Conservation (phyloP, 1,140 invertebrate species). For the Dendroctonus valens region DNA sequence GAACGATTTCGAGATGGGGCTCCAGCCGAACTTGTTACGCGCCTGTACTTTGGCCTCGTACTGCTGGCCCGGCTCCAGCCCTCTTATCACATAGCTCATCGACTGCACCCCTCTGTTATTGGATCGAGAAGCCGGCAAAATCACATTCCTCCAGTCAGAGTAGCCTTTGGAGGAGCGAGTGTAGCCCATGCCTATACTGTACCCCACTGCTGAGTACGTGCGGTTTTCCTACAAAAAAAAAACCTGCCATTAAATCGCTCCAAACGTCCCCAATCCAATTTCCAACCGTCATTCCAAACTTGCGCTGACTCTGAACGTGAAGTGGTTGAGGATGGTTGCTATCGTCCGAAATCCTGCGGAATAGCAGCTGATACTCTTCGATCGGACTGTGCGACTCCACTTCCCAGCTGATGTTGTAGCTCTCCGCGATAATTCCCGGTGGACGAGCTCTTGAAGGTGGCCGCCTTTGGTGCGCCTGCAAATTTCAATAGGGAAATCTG, state of each 20-base stretch:
- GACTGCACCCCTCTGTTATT: constrained; percentile 51
- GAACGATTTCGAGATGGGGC: constrained; percentile 58
- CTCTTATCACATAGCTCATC: constrained; percentile 61
- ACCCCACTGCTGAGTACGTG: constrained; percentile 41
- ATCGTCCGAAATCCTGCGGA: constrained; percentile 59
- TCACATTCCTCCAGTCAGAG: constrained; percentile 61
- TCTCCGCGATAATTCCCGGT: constrained; percentile 61
- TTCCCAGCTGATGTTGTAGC: constrained; percentile 67
- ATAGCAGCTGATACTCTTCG: constrained; percentile 64
- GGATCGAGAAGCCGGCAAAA: constrained; percentile 54
- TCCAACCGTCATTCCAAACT: constrained; percentile 28
- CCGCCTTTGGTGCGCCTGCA: constrained; percentile 59
- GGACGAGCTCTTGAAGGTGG: constrained; percentile 61
- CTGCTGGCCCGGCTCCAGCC: constrained; percentile 57
- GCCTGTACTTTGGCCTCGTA: constrained; percentile 65
- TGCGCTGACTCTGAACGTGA: constrained; percentile 50
- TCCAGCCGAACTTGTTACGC: constrained; percentile 64
- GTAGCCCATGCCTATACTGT: constrained; percentile 42
- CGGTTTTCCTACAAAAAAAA: constrained; percentile 43
- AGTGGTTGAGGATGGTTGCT: constrained; percentile 51
- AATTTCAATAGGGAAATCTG: background rate
- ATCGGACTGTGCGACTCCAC: constrained; percentile 65
- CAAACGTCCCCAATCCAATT: background rate
- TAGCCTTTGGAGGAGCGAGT: constrained; percentile 45
- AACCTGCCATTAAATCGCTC: background rate